Conservation (phyloP, 2,113 vertebrate genomes). For the Hypomesus transpacificus region DNA sequence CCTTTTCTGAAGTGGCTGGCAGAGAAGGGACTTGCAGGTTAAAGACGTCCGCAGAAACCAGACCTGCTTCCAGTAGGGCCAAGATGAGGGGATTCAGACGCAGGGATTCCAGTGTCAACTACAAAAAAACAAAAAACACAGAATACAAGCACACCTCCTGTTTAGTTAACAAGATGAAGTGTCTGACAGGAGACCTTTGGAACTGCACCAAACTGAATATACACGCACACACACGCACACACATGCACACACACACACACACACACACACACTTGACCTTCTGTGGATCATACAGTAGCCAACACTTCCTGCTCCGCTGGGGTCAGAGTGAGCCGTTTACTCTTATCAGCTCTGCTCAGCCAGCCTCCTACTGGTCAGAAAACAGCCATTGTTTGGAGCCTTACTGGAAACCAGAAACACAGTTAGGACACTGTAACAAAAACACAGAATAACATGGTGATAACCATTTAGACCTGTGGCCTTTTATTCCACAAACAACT, state of each 20-base stretch:
- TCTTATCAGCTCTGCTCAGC: conserved; percentile 52
- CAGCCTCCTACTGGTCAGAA: conserved; percentile 24
- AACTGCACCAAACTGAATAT: background rate
- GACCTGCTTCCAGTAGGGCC: no score
- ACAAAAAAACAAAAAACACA: conserved; percentile 15
- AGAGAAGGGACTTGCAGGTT: conserved; percentile 18
- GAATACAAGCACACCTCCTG: conserved; percentile 14
- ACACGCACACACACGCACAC: background rate
- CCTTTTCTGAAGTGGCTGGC: background rate
- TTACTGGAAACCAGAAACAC: conserved; percentile 31
- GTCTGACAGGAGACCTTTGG: conserved; percentile 16
- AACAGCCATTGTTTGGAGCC: conserved; percentile 8
- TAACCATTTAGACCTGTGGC: conserved; percentile 46
- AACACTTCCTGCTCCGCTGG: no score
- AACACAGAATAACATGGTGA: conserved; percentile 36
- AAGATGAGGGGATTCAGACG: no score
- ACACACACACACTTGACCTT: no score
- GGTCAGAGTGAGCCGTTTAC: no score
- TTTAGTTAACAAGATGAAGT: background rate
- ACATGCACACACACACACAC: background rate
- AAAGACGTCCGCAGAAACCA: conserved; percentile 12
- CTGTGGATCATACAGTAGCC: no score
- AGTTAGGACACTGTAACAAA: conserved; percentile 42
- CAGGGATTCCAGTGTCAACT: conserved; percentile 10
- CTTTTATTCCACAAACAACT: conserved; percentile 22